phyloP scores from a whole-genome alignment of 2,113 vertebrate genomes.

The Pantherophis guttatus region DNA sequence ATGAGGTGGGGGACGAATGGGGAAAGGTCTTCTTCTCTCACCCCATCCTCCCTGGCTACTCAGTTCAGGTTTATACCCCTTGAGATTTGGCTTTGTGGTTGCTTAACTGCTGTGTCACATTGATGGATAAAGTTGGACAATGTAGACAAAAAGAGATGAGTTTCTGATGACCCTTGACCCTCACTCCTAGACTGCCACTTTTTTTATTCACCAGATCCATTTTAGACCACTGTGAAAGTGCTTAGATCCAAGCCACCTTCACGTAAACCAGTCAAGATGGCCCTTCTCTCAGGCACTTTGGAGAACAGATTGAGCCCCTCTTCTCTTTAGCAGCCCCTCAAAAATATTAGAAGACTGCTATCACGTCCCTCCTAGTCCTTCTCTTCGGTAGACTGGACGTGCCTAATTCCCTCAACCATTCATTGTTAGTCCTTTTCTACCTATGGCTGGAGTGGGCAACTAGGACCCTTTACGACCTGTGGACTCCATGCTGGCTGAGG shows the following conservation, averaged over 20 bases:
- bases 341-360: no score
- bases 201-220: neutral
- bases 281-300: no score
- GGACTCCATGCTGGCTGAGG: neutral
- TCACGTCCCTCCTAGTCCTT: no score
- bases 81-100: neutral
- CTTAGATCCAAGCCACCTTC: neutral
- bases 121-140: neutral
- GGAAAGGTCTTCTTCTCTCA: neutral
- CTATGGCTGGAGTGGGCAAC: neutral
- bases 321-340: no score
- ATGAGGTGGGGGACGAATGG: neutral
- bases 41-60: neutral
- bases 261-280: neutral
- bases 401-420: no score
- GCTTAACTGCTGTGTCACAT: neutral
- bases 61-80: neutral
- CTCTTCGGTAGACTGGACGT: no score
- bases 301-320: no score
- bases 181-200: neutral
- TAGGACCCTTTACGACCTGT: neutral
- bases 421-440: neutral
- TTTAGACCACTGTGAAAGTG: neutral
- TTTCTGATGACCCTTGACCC: neutral
- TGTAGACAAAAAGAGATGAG: neutral